A percentile compares a stretch with the other conserved stretches of the same genome.
Conservation (phyloP, 2,888 invertebrate species). For the Gymnocheta viridis region DNA sequence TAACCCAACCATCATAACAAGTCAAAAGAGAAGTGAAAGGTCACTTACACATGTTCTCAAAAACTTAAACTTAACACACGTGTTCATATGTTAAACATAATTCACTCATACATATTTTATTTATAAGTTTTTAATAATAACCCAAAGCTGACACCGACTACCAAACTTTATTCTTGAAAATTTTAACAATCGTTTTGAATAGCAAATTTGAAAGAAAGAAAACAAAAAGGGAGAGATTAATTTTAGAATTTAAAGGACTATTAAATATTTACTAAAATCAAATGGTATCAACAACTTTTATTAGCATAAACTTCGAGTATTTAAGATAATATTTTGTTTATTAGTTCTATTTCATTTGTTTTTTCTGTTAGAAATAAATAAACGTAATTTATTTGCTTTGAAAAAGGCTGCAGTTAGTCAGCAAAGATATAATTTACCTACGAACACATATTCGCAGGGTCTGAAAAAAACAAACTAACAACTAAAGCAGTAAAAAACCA, state of each 20-base stretch:
- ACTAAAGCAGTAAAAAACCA: no score
- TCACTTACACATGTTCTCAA: constrained; percentile 13
- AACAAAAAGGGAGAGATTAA: constrained; percentile 8
- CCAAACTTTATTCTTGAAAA: neutral
- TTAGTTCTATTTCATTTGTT: neutral
- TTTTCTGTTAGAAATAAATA: neutral
- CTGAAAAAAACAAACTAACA: no score
- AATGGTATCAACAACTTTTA: constrained; percentile 21
- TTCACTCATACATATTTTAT: constrained; percentile 3
- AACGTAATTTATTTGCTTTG: no score
- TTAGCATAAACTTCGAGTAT: neutral
- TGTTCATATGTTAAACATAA: neutral
- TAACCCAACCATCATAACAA: neutral
- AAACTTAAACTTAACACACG: neutral
- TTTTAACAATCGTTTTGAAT: constrained; percentile 21
- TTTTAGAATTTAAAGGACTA: constrained; percentile 36
- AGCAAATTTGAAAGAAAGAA: constrained; percentile 15
- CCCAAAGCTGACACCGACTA: constrained; percentile 40
- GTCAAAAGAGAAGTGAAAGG: constrained; percentile 27
- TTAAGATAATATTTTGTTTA: neutral
- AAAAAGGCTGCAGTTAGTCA: no score
- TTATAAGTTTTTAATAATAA: constrained; percentile 41
- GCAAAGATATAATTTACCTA: no score
- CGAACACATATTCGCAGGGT: no score
- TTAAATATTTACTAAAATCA: constrained; percentile 17